These are phyloP conservation scores for Chrysemys picta DNA, from an alignment of 2,113 vertebrate genomes.

Conservation along the genomic window DNA sequence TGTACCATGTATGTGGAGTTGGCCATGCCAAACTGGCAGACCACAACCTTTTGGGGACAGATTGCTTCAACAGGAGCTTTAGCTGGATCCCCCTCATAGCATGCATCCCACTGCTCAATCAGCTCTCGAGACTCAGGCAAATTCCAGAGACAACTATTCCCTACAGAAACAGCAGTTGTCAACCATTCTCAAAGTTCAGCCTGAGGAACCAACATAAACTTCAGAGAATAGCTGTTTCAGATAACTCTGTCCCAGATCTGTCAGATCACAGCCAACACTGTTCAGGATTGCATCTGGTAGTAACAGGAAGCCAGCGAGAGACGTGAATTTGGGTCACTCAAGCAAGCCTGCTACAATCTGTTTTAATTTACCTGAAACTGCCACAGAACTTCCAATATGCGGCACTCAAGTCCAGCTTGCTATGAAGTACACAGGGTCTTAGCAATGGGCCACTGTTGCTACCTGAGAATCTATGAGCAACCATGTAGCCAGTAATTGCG, in stretches of 20 bases:
- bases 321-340: neutral
- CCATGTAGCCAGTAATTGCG: neutral
- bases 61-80: no score
- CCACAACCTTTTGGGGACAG: no score
- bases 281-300: neutral
- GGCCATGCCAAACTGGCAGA: no score
- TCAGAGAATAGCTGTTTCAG: neutral
- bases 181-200: neutral
- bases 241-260: neutral
- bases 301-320: neutral
- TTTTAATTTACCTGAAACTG: neutral
- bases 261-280: neutral
- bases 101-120: neutral
- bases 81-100: no score
- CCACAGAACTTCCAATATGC: neutral
- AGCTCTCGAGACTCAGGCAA: neutral
- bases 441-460: rapidly evolving
- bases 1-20: no score
- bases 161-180: neutral
- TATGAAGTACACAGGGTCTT: neutral
- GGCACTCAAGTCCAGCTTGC: no score
- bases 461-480: neutral
- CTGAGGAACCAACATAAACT: neutral
- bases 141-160: neutral
- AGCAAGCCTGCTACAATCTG: neutral